phyloP scores from a whole-genome alignment of 2,113 vertebrate species.

The Hyla sarda region DNA sequence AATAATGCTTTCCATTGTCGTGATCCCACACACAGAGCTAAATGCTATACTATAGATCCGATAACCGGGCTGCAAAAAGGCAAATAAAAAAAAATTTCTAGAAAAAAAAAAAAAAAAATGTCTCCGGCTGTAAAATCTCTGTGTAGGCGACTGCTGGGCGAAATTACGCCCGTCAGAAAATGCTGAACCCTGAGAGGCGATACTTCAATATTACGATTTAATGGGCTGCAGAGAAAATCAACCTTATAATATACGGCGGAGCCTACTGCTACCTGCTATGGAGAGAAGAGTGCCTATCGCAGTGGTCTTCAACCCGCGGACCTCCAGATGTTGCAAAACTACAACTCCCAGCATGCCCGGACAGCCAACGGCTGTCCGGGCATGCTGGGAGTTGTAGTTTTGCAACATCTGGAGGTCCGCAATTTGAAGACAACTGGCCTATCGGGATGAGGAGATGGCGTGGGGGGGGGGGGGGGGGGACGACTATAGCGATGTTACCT shows the following conservation, averaged over 20 bases:
- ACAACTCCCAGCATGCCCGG: too few relatives aligned
- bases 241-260: neutral
- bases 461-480: neutral
- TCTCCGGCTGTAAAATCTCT: neutral
- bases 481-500: neutral
- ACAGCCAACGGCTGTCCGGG: too few relatives aligned
- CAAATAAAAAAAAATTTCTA: neutral
- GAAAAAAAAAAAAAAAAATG: neutral
- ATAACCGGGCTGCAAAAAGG: neutral
- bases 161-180: neutral
- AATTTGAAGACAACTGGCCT: too few relatives aligned
- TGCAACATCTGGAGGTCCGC: too few relatives aligned
- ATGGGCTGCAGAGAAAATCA: neutral
- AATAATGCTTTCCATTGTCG: neutral
- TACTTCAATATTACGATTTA: slow-evolving; percentile 6
- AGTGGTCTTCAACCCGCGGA: too few relatives aligned
- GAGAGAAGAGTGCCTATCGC: too few relatives aligned
- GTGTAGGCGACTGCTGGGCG: neutral
- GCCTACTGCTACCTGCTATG: neutral
- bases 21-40: slow-evolving; percentile 1
- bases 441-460: too few relatives aligned
- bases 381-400: too few relatives aligned
- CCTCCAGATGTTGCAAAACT: too few relatives aligned
- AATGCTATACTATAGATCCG: slow-evolving; percentile 15
- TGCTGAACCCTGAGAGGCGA: neutral